Evolutionary conservation across 1,140 invertebrate genomes (phyloP).

Genomic region (Cydia splendana): DNA sequence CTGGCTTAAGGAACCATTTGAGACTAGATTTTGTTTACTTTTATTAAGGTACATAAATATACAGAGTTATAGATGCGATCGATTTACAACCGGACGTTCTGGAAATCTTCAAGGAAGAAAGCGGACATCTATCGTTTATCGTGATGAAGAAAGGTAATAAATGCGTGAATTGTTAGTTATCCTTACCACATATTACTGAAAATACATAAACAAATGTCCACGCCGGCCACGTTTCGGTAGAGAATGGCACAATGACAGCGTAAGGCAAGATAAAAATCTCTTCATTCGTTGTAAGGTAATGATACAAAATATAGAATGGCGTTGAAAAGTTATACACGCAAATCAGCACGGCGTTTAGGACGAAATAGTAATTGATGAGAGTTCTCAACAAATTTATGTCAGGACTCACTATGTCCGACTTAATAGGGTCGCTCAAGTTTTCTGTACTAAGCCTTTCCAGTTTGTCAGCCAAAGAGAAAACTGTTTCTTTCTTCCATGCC

Average conservation of each 20-base stretch:
- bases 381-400: conserved; percentile 49
- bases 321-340: conserved; percentile 62
- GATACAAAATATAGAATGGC: conserved; percentile 48
- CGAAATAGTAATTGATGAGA: conserved; percentile 58
- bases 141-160: background rate
- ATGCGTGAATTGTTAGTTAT: background rate
- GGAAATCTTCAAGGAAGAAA: too few relatives aligned
- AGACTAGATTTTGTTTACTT: too few relatives aligned
- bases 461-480: conserved; percentile 46
- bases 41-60: too few relatives aligned
- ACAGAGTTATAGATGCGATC: background rate
- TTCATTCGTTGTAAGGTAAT: conserved; percentile 47
- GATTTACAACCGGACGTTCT: background rate
- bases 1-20: too few relatives aligned
- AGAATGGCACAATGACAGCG: conserved; percentile 54
- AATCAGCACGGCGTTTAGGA: conserved; percentile 57
- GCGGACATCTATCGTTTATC: too few relatives aligned
- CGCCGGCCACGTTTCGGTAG: conserved; percentile 46
- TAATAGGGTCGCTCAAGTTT: conserved; percentile 40
- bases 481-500: conserved; percentile 45
- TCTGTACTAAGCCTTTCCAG: conserved; percentile 45
- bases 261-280: conserved; percentile 52
- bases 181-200: conserved; percentile 56
- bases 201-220: conserved; percentile 54
- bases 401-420: conserved; percentile 41